A percentile compares a stretch with the other conserved stretches of the same genome.
Evolutionary conservation across 2,113 vertebrate genomes (phyloP).

Genomic region (Telmatochromis sp.): DNA sequence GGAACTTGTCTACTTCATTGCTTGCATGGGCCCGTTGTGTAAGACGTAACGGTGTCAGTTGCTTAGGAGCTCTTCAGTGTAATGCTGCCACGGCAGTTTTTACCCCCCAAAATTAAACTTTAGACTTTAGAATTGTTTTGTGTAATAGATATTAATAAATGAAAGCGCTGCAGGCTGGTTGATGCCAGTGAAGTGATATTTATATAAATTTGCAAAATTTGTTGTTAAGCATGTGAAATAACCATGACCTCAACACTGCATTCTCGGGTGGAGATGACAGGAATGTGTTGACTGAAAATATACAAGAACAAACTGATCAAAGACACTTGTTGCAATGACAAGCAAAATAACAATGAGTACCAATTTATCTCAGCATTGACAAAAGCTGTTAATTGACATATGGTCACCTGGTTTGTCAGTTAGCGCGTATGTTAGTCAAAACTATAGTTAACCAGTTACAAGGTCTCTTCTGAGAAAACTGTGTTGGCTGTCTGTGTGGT

Average conservation of each 20-base stretch:
- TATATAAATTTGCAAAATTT: neutral
- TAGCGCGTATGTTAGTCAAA: neutral
- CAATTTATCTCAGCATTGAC: neutral
- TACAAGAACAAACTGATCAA: neutral
- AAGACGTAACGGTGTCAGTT: neutral
- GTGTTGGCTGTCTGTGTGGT: neutral
- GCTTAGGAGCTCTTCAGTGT: neutral
- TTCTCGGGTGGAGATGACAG: neutral
- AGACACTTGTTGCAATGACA: neutral
- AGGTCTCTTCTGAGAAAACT: neutral
- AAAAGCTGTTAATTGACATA: neutral
- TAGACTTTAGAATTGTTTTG: neutral
- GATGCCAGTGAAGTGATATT: neutral
- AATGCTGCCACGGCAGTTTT: neutral
- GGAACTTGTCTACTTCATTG: constrained; percentile 3
- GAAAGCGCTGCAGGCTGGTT: neutral
- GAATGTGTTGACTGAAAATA: neutral
- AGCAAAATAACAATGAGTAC: neutral
- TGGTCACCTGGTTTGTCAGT: neutral
- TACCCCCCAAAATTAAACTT: neutral
- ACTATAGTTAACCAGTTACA: neutral
- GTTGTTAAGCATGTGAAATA: neutral
- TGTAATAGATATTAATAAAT: neutral
- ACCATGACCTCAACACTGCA: neutral
- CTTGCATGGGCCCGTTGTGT: neutral